Evolutionary conservation across 2,797 vertebrate genomes (phyloP).

Genomic region (Botia kubotai): DNA sequence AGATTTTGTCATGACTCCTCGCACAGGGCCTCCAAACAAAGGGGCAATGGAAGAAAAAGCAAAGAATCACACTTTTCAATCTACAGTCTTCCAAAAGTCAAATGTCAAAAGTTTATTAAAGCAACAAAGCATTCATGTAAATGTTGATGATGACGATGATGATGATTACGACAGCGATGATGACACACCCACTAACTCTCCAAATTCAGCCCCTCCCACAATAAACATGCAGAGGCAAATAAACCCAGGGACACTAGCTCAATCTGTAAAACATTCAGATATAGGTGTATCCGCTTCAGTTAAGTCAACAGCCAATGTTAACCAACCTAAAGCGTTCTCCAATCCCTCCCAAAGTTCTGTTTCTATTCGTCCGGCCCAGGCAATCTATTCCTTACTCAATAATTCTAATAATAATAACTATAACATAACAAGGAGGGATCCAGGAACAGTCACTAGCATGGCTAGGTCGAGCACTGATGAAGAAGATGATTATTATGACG

Average conservation of each 20-base stretch:
- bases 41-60: conserved; percentile 22
- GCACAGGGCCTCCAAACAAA: conserved; percentile 36
- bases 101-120: conserved; percentile 30
- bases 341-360: not conserved
- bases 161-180: conserved; percentile 1
- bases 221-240: conserved; percentile 1
- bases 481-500: conserved; percentile 58
- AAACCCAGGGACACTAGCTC: conserved; percentile 4
- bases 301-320: conserved; percentile 15
- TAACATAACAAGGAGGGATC: conserved; percentile 21
- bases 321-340: not conserved
- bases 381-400: not conserved
- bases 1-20: conserved; percentile 64
- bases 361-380: not conserved
- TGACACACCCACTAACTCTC: conserved; percentile 71
- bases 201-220: conserved; percentile 52
- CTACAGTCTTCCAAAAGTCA: not conserved
- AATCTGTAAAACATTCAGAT: conserved; percentile 11
- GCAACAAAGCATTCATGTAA: conserved; percentile 5
- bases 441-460: conserved; percentile 47
- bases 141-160: not conserved
- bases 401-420: conserved; percentile 20
- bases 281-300: conserved; percentile 19
- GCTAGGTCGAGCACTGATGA: conserved; percentile 67
- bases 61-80: not conserved